Evolutionary conservation across 1,140 invertebrate genomes (phyloP), one percentile per base, ranked within the genome.

Genomic region (Drosophila lacteicornis): DNA sequence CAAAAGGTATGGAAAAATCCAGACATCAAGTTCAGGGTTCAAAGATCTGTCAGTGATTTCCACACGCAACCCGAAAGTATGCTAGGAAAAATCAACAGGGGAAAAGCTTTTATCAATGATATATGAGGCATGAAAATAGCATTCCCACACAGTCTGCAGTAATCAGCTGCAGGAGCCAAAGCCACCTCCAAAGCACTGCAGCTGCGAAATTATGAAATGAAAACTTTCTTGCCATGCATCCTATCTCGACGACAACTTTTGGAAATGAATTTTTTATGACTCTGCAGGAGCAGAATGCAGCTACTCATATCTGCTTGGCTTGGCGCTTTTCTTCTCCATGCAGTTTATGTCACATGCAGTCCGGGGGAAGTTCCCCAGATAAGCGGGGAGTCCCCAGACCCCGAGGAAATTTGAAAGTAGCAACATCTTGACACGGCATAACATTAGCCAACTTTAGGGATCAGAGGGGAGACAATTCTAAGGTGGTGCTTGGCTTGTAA

Each of bases 221-320:
- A 73, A 73, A 73, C 67, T 73, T 73, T 71, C 53, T 43, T 70
- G 17, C 67, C 69, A 73, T 47, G 66, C 69, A 66, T 42, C 57
- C 67, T 57, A 75, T 53, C 73, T 75, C 42, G 36, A 45, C 50
- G 63, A 60, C 65, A 71, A 79, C 46, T 70, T 71, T 70, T 78
- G 68, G 57, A 88, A 87, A 87, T 87, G 68, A 80, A 83, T 80
- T 85, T 88, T 83, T 80, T 74, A 80, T 68, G 71, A 45, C 53
- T 8, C 75, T 60, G 51, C 58, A 25, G 51, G n/a, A 63, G 57
- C 40, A 45, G n/a, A 50, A 57, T 42, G 27, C 60, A 60, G 46
- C 66, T 42, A 25, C 62, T 58, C 50, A 60, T 75, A 73, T 60
- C 49, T 74, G 73, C 81, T 58, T 61, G 40, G 67, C 60, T 56